Base-by-base conservation (phyloP, 2,113 vertebrate species). In the Numida meleagris region DNA sequence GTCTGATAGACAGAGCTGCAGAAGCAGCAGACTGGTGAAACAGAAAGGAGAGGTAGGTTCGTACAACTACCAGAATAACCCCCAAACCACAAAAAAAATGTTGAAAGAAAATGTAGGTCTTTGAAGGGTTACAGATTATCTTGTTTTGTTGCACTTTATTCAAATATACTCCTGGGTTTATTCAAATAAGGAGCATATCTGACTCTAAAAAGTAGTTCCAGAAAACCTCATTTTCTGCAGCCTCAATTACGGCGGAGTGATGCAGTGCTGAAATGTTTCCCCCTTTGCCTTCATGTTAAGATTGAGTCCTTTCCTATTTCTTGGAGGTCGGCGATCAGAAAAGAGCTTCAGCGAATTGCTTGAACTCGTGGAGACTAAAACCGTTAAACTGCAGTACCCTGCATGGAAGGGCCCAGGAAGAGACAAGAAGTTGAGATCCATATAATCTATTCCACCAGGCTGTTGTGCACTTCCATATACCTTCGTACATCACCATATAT, bases 81-180 rank as follows among this genome's bases (percentile, higher is more conserved):
- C 74, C 66, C 58, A 93, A 91, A 86, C 63, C 81, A 82, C 86
- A 85, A 75, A 48, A 82, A 94, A 46, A 89, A 65, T 2, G 12
- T 86, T 86, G 93, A 95, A 94, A 96, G 82, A 90, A 95, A 91
- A 85, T 2, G 2, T 55, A 73, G 33, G 80, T 93, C 86, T 94
- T 65, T 71, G 73, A 72, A 93, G 63, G 79, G 82, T 94, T 95
- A 79, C 75, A 62, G 25, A 89, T 82, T 81, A 94, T 79, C 82
- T 88, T 70, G 93, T 95, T 94, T 95, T 78, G 72, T 84, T 96
- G 90, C 63, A 92, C 46, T 97, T 97, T 96, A 94, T 91, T 95
- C 78, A 97, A 93, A 97, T 94, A 89, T 50, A n/a, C 65, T 86
- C 14, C 68, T 92, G 83, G 23, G 91, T 96, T 96, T 95, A 96